Evolutionary conservation across 2,888 invertebrate species (phyloP).

Genomic region (Drosophila maculinotata): DNA sequence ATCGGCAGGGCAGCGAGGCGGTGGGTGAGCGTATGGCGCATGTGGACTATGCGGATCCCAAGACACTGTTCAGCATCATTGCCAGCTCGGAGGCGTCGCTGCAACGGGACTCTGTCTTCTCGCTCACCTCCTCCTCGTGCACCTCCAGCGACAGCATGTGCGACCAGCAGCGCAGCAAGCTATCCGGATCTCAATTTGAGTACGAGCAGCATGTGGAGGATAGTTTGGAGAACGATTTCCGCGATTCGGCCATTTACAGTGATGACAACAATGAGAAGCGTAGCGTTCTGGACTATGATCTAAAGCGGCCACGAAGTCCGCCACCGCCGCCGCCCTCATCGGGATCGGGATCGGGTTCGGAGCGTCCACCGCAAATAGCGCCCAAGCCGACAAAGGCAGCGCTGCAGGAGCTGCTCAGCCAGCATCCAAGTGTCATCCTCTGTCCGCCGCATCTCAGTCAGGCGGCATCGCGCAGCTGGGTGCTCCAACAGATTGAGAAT

Average conservation of each 20-base stretch:
- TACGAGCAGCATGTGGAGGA: conserved; percentile 92
- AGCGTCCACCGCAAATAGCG: conserved; percentile 63
- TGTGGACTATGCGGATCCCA: conserved; percentile 94
- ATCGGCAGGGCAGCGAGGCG: conserved; percentile 92
- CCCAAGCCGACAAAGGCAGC: conserved; percentile 67
- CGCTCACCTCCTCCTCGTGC: conserved; percentile 82
- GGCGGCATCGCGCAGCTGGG: conserved; percentile 84
- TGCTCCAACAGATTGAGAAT: conserved; percentile 85
- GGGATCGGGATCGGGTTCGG: conserved; percentile 12
- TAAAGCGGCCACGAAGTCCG: conserved; percentile 70
- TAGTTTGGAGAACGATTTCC: conserved; percentile 88
- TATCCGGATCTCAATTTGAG: conserved; percentile 87
- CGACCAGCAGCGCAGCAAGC: conserved; percentile 72
- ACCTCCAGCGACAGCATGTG: conserved; percentile 84
- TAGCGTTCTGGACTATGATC: conserved; percentile 55
- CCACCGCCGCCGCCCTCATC: conserved; percentile 74
- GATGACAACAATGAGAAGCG: conserved; percentile 86
- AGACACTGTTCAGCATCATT: conserved; percentile 86
- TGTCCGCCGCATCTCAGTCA: conserved; percentile 80
- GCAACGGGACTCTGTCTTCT: conserved; percentile 84
- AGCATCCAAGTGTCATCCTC: conserved; percentile 63
- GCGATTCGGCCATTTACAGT: conserved; percentile 94
- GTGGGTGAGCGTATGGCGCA: conserved; percentile 95
- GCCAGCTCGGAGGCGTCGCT: conserved; percentile 73
- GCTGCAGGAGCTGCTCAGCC: conserved; percentile 46